A percentile compares a stretch with the other conserved stretches of the same genome.
phyloP scores from a whole-genome alignment of 2,113 vertebrate species.

The Empidonax traillii region DNA sequence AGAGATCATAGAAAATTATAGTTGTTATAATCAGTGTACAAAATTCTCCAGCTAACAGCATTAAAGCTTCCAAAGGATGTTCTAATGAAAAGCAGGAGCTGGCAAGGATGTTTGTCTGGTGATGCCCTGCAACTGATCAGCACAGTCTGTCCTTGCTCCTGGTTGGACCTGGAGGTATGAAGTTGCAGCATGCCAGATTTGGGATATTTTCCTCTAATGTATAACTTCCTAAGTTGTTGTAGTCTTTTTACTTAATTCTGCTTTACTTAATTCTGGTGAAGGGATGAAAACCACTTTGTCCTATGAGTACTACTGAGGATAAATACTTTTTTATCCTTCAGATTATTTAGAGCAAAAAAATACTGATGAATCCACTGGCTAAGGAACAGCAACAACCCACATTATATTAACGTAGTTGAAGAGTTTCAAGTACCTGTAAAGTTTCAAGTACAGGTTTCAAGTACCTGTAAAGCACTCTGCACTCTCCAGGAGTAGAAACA shows the following conservation, averaged over 20 bases:
- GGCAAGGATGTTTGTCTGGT: background rate
- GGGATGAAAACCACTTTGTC: background rate
- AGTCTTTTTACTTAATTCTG: background rate
- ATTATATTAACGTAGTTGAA: fast-evolving
- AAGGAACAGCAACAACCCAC: background rate
- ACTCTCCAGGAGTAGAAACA: background rate
- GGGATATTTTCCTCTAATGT: background rate
- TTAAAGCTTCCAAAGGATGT: background rate
- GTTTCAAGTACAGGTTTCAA: background rate
- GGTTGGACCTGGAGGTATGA: background rate
- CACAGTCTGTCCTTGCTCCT: background rate
- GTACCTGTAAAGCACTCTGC: background rate
- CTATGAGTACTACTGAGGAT: background rate
- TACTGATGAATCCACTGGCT: background rate
- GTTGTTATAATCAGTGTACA: background rate
- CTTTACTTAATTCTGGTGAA: background rate
- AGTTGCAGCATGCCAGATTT: background rate
- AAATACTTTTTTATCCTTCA: background rate
- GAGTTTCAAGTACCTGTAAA: background rate
- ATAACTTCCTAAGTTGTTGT: background rate
- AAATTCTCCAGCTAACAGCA: background rate
- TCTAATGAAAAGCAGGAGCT: background rate
- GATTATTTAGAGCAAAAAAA: background rate
- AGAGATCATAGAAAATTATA: background rate
- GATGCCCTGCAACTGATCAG: background rate